Conservation (phyloP, 2,888 invertebrate genomes). For the Meteorus cinctellus region DNA sequence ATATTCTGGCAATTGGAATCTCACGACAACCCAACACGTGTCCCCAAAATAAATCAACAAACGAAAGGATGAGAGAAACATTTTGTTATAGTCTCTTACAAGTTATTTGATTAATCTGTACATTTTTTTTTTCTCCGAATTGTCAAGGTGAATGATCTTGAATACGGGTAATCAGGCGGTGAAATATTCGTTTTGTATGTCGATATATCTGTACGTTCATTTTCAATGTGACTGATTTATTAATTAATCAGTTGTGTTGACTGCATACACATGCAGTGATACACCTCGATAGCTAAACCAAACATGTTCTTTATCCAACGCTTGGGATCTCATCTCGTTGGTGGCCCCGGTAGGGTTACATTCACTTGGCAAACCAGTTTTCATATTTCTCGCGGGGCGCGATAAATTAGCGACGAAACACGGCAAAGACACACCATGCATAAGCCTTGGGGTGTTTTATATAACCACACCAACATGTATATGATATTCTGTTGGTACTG, state of each 20-base stretch:
- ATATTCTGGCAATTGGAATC: slow-evolving; percentile 38
- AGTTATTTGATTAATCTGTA: background rate
- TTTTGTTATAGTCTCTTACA: slow-evolving; percentile 26
- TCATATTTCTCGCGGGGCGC: slow-evolving; percentile 62
- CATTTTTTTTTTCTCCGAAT: background rate
- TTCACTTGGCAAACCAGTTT: slow-evolving; percentile 62
- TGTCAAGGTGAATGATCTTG: background rate
- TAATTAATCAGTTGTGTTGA: slow-evolving; percentile 27
- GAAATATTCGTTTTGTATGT: background rate
- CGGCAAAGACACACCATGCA: slow-evolving; percentile 54
- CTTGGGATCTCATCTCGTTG: slow-evolving; percentile 56
- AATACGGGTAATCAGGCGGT: background rate
- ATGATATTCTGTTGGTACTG: background rate
- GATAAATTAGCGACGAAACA: slow-evolving; percentile 64
- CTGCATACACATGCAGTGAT: slow-evolving; percentile 11
- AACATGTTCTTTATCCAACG: slow-evolving; percentile 44
- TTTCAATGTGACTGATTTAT: slow-evolving; percentile 17
- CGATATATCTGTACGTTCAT: background rate
- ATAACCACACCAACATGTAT: background rate
- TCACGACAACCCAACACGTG: slow-evolving; percentile 39
- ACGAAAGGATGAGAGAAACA: slow-evolving; percentile 22
- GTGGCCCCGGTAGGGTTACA: slow-evolving; percentile 42
- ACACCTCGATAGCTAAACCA: slow-evolving; percentile 38
- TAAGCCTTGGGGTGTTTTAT: slow-evolving; percentile 40
- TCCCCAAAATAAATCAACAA: slow-evolving; percentile 5